Base-by-base conservation (phyloP, 2,113 vertebrate species). In the Laterallus jamaicensis region DNA sequence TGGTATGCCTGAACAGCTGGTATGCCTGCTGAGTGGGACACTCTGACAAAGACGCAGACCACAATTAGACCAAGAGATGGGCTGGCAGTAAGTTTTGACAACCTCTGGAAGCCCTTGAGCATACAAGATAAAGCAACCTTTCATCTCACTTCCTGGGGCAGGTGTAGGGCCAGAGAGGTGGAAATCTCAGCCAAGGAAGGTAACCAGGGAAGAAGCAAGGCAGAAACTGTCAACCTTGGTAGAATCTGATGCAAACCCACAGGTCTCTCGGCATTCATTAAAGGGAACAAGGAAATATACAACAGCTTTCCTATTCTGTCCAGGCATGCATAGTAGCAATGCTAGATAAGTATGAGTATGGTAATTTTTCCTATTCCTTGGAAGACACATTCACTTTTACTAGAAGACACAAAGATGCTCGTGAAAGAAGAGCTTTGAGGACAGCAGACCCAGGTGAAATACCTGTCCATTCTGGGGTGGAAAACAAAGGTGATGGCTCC, bases 1-100 rank as follows among this genome's bases (percentile, higher is more conserved):
- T 52, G 39, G 47, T 24, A 83, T 12, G 31, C 16, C 31, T 2
- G 1, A 44, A 16, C 0, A 0, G 63, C 18, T 77, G 20, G 47
- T 49, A 22, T 22, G 50, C 26, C 20, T 4, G 0, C 3, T 47
- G 31, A 59, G 52, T 42, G 12, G 44, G 58, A 55, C 24, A 11
- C n/a, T 63, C n/a, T 63, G 47, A 42, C 19, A 75, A 58, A 91
- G 44, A 66, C 15, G 4, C 31, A 83, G 2, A 2, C 12, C 56
- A 63, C 47, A 67, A 31, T 49, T 9, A 31, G 24, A 59, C 9
- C 0, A 0, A 39, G 11, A 70, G 14, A 47, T 2, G 0, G 1
- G 13, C 17, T 4, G 12, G 20, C 66, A 94, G 78, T 83, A 79
- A 60, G 32, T 25, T 78, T 64, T 71, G 59, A 52, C 22, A 32